Evolutionary conservation across 2,113 vertebrate genomes (phyloP), one percentile per base, ranked within the genome.

Genomic region (Reinhardtius hippoglossoides): DNA sequence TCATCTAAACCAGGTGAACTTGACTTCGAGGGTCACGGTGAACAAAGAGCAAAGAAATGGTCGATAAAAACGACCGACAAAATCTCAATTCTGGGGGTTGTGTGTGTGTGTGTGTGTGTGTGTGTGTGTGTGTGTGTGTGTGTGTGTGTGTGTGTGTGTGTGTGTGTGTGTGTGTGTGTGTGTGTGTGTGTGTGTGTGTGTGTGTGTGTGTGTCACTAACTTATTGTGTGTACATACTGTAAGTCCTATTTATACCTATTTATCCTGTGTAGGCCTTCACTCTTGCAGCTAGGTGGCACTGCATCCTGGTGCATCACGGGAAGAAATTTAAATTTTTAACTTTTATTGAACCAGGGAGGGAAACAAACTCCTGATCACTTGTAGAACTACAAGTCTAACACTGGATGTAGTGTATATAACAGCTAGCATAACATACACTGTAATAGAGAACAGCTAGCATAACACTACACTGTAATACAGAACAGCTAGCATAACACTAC

Each of bases 201-300:
- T 71, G 65, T 52, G 52, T 72, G 23, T 24, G 71, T 15, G 42
- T 69, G 42, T 75, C 50, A 88, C 74, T 90, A 91, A 91, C 87
- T 91, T 91, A 91, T 92, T 88, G 52, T 77, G 54, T 88, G 84
- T 89, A 90, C 75, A 89, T 88, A 88, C 44, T 75, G 52, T 80
- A 61, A 76, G 82, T 82, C 78, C 52, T 91, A 89, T 91, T 89
- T 91, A 88, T 87, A 81, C 60, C 71, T 83, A 80, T 91, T 89
- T 81, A 88, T 82, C 86, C 77, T 82, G 59, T 88, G 87, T 88
- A 87, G 92, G 88, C 90, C 90, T 91, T 93, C 71, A 76, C 64
- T 83, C 61, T 66, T 65, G 87, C 90, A 91, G 83, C 85, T 85
- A 75, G 78, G 75, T 78, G 82, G 77, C 50, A 8, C 80, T 74